Base-by-base conservation (phyloP, 2,113 vertebrate genomes). In the Gila orcuttii region DNA sequence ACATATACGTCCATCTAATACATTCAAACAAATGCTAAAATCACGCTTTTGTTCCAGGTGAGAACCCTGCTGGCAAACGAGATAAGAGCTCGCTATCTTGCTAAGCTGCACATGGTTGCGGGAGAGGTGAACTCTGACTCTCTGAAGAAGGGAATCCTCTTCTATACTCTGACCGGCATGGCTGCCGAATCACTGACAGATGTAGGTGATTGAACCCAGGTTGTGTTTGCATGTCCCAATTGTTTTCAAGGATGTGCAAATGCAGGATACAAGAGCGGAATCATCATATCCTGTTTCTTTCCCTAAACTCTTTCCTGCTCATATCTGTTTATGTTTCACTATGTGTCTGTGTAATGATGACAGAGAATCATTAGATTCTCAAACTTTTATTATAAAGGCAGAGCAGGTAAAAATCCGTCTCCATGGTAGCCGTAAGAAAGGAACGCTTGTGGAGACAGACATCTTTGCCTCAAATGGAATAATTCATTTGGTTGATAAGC, bases 401-500 rank as follows among this genome's bases (percentile, higher is more conserved):
- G 91, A 92, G 59, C 90, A 95, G 17, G 78, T 95, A 25, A 96
- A 92, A 79, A 93, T 98, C 86, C 94, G 96, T 86, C 94, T 98
- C 87, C 87, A 93, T 79, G 96, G 95, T 84, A 96, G 96, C 90
- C 96, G 82, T 45, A 96, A 86, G 69, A 96, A 92, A 87, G 95
- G 91, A 2, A 91, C 87, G 36, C 89, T 99, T 75, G 8, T 98
- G 52, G 92, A 96, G 75, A 92, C 95, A 0, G 92, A 98, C 86
- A 82, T 98, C 8, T 59, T 96, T 17, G 96, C 97, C 42, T 96
- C 96, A 55, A 99, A 99, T 5, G 97, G 98, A 69, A 93, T 99
- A 84, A 90, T 99, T 75, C 97, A 99, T 81, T 91, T 99, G 79
- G 94, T 97, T 17, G 96, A 95, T 84, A 96, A 93, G 90, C 92